Conservation (phyloP, 2,888 invertebrate species). For the Cataglyphis albicans region DNA sequence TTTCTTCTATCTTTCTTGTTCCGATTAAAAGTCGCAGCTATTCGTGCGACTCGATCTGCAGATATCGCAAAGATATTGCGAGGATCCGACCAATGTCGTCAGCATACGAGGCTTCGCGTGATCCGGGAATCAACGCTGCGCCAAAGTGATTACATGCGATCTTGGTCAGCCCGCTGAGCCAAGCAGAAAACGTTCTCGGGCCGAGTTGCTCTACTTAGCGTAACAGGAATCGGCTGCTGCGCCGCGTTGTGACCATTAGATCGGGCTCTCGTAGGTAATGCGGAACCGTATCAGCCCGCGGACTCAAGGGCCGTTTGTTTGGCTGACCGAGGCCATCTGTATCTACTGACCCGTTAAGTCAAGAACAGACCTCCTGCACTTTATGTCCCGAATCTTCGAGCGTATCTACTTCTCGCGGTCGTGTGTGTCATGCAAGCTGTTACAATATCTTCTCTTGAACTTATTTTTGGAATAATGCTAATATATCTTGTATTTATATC, state of each 20-base stretch:
- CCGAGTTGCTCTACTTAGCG: conserved; percentile 43
- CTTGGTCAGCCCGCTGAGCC: conserved; percentile 49
- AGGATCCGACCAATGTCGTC: conserved; percentile 24
- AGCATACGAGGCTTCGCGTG: conserved; percentile 25
- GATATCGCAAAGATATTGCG: conserved; percentile 29
- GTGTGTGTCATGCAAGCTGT: conserved; percentile 56
- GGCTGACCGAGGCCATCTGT: conserved; percentile 59
- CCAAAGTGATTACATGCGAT: conserved; percentile 42
- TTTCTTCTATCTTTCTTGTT: not conserved
- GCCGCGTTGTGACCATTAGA: conserved; percentile 39
- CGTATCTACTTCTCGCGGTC: conserved; percentile 53
- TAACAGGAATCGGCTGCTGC: conserved; percentile 41
- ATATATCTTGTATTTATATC: conserved; percentile 14
- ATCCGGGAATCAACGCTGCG: conserved; percentile 20
- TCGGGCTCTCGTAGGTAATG: conserved; percentile 38
- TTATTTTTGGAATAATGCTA: conserved; percentile 29
- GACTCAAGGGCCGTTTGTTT: conserved; percentile 62
- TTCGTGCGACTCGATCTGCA: conserved; percentile 7
- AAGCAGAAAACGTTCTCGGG: conserved; percentile 33
- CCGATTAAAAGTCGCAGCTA: conserved; percentile 3
- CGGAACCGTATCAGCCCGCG: conserved; percentile 52
- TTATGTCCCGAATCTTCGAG: conserved; percentile 61
- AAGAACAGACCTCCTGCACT: conserved; percentile 65
- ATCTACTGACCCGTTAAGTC: conserved; percentile 69
- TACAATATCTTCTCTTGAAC: conserved; percentile 50